A percentile compares a stretch with the other conserved stretches of the same genome.
These are phyloP conservation scores for Hippotragus niger DNA, from an alignment of 2,113 vertebrate genomes.

Conservation along the genomic window DNA sequence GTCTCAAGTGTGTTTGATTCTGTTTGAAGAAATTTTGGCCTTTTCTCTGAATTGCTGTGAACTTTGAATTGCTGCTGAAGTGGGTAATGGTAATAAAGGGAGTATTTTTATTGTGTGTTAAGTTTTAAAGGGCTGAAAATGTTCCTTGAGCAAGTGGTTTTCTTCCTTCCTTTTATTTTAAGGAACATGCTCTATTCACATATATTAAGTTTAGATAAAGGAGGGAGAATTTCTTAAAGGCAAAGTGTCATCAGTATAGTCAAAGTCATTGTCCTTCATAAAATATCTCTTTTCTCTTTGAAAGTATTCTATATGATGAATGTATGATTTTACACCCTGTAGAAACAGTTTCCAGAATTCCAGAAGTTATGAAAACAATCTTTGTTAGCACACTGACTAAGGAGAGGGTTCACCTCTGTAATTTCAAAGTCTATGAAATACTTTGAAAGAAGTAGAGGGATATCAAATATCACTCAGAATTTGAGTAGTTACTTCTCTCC, in stretches of 20 bases:
- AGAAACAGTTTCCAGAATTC: not conserved
- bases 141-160: not conserved
- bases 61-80: conserved; percentile 24
- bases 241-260: not conserved
- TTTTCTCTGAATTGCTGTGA: conserved; percentile 47
- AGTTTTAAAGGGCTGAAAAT: conserved; percentile 50
- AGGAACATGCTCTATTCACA: not conserved
- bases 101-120: conserved; percentile 46
- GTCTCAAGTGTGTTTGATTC: conserved; percentile 37
- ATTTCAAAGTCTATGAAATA: not conserved
- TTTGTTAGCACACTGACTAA: not conserved
- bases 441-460: not conserved
- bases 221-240: not conserved
- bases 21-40: conserved; percentile 24
- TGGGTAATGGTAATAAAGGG: not conserved
- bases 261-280: not conserved
- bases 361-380: not conserved
- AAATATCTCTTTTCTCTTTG: not conserved
- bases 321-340: not conserved
- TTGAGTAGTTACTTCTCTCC: not conserved
- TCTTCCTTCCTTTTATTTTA: conserved; percentile 22
- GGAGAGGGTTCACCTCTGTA: not conserved
- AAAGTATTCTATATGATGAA: not conserved
- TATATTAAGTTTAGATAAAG: not conserved
- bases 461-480: not conserved